Evolutionary conservation across 2,113 vertebrate genomes (phyloP).

Genomic region (Hyperopisus bebe): DNA sequence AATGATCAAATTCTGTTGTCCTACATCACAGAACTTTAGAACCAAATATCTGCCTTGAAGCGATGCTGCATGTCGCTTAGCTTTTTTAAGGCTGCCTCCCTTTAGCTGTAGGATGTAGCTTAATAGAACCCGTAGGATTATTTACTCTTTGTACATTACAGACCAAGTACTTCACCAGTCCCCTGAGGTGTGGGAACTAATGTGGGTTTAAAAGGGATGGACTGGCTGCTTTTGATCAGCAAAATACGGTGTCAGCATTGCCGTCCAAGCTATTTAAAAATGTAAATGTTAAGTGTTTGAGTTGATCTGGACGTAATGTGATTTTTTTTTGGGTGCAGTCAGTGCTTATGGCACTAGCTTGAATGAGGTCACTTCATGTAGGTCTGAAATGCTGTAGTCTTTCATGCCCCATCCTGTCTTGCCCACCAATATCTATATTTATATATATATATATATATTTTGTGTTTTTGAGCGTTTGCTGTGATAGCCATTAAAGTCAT

Average conservation of each 20-base stretch:
- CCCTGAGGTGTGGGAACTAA: not conserved
- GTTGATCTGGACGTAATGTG: not conserved
- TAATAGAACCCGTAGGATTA: not conserved
- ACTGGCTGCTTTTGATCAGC: not conserved
- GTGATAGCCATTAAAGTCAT: slow-evolving; percentile 42
- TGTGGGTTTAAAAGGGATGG: not conserved
- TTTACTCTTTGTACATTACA: not conserved
- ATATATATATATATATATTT: not conserved
- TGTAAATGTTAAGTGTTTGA: not conserved
- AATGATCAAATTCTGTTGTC: not conserved
- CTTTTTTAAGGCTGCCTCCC: not conserved
- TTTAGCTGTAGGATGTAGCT: not conserved
- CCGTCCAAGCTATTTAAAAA: not conserved
- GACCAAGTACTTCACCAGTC: not conserved
- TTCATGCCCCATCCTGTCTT: not conserved
- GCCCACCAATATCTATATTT: not conserved
- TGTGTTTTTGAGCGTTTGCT: slow-evolving; percentile 26
- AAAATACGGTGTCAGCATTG: not conserved
- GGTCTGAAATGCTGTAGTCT: slow-evolving; percentile 20
- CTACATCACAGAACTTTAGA: not conserved
- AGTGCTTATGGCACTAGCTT: not conserved
- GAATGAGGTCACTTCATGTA: slow-evolving; percentile 24
- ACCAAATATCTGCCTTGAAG: not conserved
- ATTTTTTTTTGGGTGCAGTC: not conserved
- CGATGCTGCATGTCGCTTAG: not conserved